phyloP scores from a whole-genome alignment of 2,888 invertebrate genomes.

The Agriotes lineatus region DNA sequence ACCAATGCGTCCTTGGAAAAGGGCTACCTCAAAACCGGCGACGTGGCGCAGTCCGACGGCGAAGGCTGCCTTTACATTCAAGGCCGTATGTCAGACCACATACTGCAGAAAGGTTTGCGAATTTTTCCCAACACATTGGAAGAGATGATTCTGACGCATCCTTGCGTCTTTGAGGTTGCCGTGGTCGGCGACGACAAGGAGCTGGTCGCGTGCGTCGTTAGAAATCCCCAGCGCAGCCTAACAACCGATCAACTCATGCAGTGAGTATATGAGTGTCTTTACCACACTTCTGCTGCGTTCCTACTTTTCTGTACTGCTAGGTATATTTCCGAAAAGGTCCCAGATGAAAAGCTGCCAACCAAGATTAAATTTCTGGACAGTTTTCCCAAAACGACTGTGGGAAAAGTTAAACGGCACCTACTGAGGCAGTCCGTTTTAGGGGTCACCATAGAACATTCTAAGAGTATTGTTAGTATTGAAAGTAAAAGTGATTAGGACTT shows the following conservation, averaged over 20 bases:
- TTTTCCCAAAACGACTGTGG: slow-evolving; percentile 56
- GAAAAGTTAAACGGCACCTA: slow-evolving; percentile 53
- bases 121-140: slow-evolving; percentile 54
- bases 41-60: slow-evolving; percentile 56
- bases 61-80: slow-evolving; percentile 58
- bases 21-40: slow-evolving; percentile 59
- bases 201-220: slow-evolving; percentile 54
- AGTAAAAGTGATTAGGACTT: no score
- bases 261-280: no score
- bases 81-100: slow-evolving; percentile 56
- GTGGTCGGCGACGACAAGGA: slow-evolving; percentile 52
- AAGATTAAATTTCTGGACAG: slow-evolving; percentile 54
- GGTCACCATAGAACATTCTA: slow-evolving; percentile 26
- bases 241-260: slow-evolving; percentile 48
- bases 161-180: slow-evolving; percentile 53
- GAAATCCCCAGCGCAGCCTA: slow-evolving; percentile 46
- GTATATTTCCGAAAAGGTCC: slow-evolving; percentile 48
- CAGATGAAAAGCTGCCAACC: slow-evolving; percentile 49
- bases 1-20: slow-evolving; percentile 50
- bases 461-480: slow-evolving; percentile 31
- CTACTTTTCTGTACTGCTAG: slow-evolving; percentile 37
- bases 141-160: slow-evolving; percentile 55
- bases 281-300: no score
- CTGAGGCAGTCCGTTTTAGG: slow-evolving; percentile 41
- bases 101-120: slow-evolving; percentile 44